These are phyloP conservation scores for Catalaphyllia jardinei DNA, from an alignment of 64 coral and sea anemone species.

Conservation along the genomic window DNA sequence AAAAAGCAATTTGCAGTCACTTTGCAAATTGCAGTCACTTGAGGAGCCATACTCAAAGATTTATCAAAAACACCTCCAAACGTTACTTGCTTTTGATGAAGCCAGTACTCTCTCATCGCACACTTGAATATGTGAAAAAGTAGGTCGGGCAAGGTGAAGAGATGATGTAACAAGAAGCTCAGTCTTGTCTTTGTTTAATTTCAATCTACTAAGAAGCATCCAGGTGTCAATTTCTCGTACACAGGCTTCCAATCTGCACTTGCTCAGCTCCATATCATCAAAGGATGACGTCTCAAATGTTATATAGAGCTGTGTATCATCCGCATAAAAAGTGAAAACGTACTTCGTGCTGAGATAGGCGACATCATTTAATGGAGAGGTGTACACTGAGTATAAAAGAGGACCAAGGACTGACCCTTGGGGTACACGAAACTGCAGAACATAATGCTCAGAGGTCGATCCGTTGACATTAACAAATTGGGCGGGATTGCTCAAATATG, in stretches of 20 bases:
- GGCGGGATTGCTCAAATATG: neutral
- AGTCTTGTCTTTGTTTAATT: constrained; percentile 36
- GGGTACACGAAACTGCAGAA: neutral
- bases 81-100: constrained; percentile 4
- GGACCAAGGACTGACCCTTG: neutral
- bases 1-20: too few relatives aligned
- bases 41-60: neutral
- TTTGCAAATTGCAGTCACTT: constrained; percentile 6
- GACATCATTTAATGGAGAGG: neutral
- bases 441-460: neutral
- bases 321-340: constrained; percentile 11
- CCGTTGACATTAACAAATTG: neutral
- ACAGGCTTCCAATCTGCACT: neutral
- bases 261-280: neutral
- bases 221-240: constrained; percentile 19
- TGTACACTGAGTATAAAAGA: neutral
- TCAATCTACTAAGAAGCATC: constrained; percentile 10
- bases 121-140: neutral
- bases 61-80: neutral
- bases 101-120: too few relatives aligned
- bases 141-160: neutral
- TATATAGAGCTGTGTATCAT: neutral
- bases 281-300: neutral
- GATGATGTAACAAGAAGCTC: neutral
- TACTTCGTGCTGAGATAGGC: neutral